phyloP scores from a whole-genome alignment of 2,888 invertebrate genomes.

The Dryomyza anilis region DNA sequence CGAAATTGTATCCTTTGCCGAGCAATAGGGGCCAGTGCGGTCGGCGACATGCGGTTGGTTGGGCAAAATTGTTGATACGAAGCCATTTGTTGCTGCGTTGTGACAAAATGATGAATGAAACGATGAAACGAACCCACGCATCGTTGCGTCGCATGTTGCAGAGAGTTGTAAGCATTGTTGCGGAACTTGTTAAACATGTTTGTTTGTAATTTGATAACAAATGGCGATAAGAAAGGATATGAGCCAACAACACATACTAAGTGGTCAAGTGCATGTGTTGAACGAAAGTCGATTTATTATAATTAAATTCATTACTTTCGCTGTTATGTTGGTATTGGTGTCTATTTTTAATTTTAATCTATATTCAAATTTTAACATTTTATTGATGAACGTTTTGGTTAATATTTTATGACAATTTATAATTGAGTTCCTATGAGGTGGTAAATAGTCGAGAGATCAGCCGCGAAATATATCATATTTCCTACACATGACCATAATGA shows the following conservation, averaged over 20 bases:
- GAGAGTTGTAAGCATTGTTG: constrained; percentile 29
- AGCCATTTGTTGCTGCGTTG: neutral
- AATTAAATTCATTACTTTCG: too few species aligned
- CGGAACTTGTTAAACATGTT: neutral
- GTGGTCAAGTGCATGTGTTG: too few species aligned
- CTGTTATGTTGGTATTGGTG: too few species aligned
- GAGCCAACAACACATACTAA: too few species aligned
- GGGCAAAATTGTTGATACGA: constrained; percentile 33
- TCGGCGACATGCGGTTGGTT: constrained; percentile 3
- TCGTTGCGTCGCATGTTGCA: constrained; percentile 22
- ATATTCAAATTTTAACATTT: too few species aligned
- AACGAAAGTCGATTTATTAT: too few species aligned
- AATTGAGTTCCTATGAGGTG: constrained; percentile 21
- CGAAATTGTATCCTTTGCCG: constrained; percentile 28
- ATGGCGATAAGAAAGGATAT: too few species aligned
- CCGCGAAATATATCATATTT: neutral
- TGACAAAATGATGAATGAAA: constrained; percentile 14
- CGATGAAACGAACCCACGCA: neutral
- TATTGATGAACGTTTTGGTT: too few species aligned
- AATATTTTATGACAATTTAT: constrained; percentile 19
- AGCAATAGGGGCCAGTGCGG: constrained; percentile 1
- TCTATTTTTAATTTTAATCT: too few species aligned
- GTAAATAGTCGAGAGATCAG: neutral
- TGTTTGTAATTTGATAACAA: neutral
- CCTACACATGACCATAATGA: too few species aligned